Conservation (phyloP, 2,888 invertebrate genomes). For the Abrostola tripartita region DNA sequence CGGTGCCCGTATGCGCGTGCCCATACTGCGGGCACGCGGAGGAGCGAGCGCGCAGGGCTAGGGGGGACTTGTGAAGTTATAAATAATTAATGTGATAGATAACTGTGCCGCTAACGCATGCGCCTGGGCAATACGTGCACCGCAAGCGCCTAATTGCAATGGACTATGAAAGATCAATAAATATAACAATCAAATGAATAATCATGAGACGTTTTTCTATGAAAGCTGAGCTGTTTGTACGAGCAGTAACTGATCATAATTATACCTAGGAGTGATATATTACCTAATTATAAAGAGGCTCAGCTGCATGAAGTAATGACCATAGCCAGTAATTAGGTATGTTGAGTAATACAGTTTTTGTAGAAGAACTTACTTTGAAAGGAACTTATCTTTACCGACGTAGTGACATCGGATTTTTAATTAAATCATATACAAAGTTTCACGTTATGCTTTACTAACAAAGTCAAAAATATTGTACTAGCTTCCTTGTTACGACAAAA, state of each 20-base stretch:
- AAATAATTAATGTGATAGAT: constrained; percentile 76
- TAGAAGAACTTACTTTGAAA: too few species aligned
- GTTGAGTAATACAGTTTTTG: too few species aligned
- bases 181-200: constrained; percentile 61
- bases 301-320: constrained; percentile 13
- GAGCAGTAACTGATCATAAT: constrained; percentile 56
- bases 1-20: constrained; percentile 72
- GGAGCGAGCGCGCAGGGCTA: constrained; percentile 23
- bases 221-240: constrained; percentile 62
- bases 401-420: too few species aligned
- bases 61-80: constrained; percentile 63
- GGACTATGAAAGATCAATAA: constrained; percentile 69
- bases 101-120: constrained; percentile 70
- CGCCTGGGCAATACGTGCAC: constrained; percentile 62
- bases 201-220: constrained; percentile 64
- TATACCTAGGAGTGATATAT: constrained; percentile 50
- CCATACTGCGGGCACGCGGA: constrained; percentile 45
- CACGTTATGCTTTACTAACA: too few species aligned
- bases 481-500: background rate
- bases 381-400: too few species aligned
- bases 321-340: constrained; percentile 11
- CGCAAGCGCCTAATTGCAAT: constrained; percentile 55
- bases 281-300: constrained; percentile 34
- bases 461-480: background rate
- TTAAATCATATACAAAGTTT: too few species aligned